Base-by-base conservation (phyloP, 2,113 vertebrate species). In the Blennius ocellaris region DNA sequence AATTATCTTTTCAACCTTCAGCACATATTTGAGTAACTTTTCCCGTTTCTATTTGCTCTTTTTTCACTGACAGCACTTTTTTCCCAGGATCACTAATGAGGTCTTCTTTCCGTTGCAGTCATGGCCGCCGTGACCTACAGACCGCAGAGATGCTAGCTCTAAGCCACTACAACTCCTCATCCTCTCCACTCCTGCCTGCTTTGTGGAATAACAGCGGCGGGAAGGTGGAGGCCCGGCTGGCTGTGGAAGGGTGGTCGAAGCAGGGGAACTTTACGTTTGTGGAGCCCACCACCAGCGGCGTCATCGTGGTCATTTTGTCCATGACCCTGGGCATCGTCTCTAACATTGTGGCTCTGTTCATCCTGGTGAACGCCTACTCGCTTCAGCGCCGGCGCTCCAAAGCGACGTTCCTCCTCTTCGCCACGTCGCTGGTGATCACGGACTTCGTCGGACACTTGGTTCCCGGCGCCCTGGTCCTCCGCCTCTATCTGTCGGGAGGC, bases 261-360 rank as follows among this genome's bases (percentile, higher is more conserved):
- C 56, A 63, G 40, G 65, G 40, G 11, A 93, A 94, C 76, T 8
- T 54, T 47, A 89, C 87, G n/a, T 38, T 58, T 0, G 59, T 65
- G 11, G 54, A 76, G 51, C 81, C 87, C 1, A 67, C 69, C 1
- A 66, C 87, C 51, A 63, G 76, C 2, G 87, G 83, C 6, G 74
- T 92, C 0, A 89, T 94, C 0, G 82, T 92, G 3, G 95, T 95
- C 15, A 85, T 92, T 30, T 71, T 96, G 65, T 95, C 93, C 57
- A 96, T 97, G 96, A 96, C 94, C 0, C 84, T 97, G 80, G 96
- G 96, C 10, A 92, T 95, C 1, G 76, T 94, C 76, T 97, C 95
- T 81, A 97, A 97, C 76, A 90, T 95, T 1, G 90, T 96, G 76
- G 96, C 96, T 0, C 90, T 97, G 52, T 87, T 92, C 47, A 95